Conservation (phyloP, 2,888 invertebrate genomes). For the Sthenelais limicola region DNA sequence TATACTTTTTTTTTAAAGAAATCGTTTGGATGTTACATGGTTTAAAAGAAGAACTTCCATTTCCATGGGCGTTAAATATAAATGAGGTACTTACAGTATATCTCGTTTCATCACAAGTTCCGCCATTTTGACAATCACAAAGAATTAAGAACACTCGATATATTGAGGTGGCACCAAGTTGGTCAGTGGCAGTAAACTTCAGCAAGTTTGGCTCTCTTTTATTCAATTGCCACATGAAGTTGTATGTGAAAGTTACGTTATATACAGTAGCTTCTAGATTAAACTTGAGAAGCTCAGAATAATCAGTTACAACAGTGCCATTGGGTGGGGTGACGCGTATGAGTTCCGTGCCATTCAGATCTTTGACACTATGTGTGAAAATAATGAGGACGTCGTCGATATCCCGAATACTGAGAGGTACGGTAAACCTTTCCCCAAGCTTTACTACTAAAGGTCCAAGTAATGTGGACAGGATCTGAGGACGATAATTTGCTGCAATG, state of each 20-base stretch:
- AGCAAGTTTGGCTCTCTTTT: background rate
- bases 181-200: background rate
- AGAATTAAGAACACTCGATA: background rate
- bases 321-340: background rate
- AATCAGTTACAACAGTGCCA: no score
- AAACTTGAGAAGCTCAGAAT: no score
- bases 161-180: background rate
- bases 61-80: no score
- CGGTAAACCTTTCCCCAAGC: background rate
- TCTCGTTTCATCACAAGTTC: background rate
- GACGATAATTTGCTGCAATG: background rate
- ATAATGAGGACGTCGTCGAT: background rate
- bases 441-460: background rate
- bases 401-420: background rate
- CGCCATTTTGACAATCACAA: slow-evolving; percentile 13
- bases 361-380: slow-evolving; percentile 19
- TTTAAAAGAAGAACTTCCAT: no score
- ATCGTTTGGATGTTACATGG: no score
- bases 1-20: no score
- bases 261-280: no score
- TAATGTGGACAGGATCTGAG: background rate
- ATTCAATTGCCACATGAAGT: background rate
- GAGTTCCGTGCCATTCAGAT: background rate
- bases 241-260: no score
- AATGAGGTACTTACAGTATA: no score